Conservation (phyloP, 1,140 invertebrate species). For the Lepeophtheirus salmonis region DNA sequence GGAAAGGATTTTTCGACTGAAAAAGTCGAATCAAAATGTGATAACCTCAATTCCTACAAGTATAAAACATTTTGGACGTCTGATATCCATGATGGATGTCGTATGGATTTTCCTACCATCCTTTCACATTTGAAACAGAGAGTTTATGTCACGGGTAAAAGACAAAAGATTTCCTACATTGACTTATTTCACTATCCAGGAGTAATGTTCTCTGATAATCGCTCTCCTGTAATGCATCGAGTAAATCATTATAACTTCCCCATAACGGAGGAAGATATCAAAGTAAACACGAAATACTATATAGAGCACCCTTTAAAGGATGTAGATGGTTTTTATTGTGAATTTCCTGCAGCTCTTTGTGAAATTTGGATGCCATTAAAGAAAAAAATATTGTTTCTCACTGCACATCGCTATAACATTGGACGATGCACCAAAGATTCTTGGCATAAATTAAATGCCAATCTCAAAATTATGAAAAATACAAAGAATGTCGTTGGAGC, state of each 20-base stretch:
- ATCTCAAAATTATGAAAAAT: not conserved
- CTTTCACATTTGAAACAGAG: not conserved
- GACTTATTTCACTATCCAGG: not conserved
- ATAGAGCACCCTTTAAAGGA: not conserved
- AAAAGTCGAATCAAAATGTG: no score
- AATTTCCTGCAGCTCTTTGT: constrained; percentile 6
- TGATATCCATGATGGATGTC: constrained; percentile 7
- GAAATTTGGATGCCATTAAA: constrained; percentile 6
- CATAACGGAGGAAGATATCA: not conserved
- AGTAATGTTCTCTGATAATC: not conserved
- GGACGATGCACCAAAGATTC: not conserved
- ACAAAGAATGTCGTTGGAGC: not conserved
- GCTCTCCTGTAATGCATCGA: not conserved
- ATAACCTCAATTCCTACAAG: not conserved
- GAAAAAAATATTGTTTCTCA: constrained; percentile 1
- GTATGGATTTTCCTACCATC: not conserved
- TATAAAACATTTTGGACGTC: constrained; percentile 2
- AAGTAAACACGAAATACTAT: not conserved
- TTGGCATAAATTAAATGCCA: not conserved
- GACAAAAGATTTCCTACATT: not conserved
- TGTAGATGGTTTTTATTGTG: constrained; percentile 1
- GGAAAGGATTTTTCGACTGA: not conserved
- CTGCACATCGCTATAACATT: constrained; percentile 8
- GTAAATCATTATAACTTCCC: not conserved
- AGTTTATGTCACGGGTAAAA: not conserved